These are phyloP conservation scores for Trissolcus basalis DNA, from an alignment of 1,140 invertebrate species.

Conservation along the genomic window DNA sequence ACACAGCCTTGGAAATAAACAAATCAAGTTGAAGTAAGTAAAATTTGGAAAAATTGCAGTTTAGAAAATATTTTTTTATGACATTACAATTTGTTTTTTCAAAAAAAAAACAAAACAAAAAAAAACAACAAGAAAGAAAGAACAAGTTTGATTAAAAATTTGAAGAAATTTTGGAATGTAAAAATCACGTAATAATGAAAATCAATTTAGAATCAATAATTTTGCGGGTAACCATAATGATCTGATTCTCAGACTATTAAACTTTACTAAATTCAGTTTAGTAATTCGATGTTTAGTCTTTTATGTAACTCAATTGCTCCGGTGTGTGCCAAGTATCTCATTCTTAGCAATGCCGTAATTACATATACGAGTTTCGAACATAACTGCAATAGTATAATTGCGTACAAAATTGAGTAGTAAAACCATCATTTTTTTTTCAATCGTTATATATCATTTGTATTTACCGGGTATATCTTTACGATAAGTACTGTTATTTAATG, in stretches of 20 bases:
- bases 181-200: slow-evolving; percentile 20
- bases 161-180: slow-evolving; percentile 11
- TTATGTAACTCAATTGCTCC: slow-evolving; percentile 26
- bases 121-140: slow-evolving; percentile 2
- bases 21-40: too few species aligned
- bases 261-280: slow-evolving; percentile 19
- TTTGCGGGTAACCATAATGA: slow-evolving; percentile 1
- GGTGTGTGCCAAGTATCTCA: slow-evolving; percentile 23
- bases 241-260: slow-evolving; percentile 16
- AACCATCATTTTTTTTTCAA: slow-evolving; percentile 11
- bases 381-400: slow-evolving; percentile 11
- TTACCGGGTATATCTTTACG: too few species aligned
- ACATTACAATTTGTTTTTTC: too few species aligned
- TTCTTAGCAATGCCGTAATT: slow-evolving; percentile 23
- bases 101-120: too few species aligned
- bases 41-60: too few species aligned
- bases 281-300: slow-evolving; percentile 27
- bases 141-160: too few species aligned
- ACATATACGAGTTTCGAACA: slow-evolving; percentile 13
- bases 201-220: slow-evolving; percentile 8
- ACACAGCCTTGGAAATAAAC: too few species aligned
- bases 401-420: slow-evolving; percentile 9
- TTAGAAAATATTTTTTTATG: too few species aligned
- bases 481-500: too few species aligned
- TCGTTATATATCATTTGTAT: neutral